Conservation (phyloP, 2,113 vertebrate genomes). For the Perca flavescens region DNA sequence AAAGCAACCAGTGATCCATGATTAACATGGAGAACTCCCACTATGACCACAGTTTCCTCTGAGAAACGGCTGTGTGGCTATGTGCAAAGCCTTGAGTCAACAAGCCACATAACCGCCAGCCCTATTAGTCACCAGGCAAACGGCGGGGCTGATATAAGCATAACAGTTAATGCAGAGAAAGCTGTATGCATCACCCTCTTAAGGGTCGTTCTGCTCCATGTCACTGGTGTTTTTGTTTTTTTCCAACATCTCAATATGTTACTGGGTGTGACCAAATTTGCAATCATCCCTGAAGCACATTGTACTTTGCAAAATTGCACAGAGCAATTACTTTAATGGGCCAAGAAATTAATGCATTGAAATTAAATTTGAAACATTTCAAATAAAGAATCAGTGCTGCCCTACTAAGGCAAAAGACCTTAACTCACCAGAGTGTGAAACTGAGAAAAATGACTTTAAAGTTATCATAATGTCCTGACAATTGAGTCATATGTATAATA, state of each 20-base stretch:
- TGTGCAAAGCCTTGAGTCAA: constrained; percentile 79
- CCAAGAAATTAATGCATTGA: neutral
- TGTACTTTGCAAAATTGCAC: constrained; percentile 10
- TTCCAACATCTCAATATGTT: constrained; percentile 32
- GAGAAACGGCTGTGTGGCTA: constrained; percentile 75
- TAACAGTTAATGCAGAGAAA: constrained; percentile 52
- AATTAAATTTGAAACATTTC: constrained; percentile 1
- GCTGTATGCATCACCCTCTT: constrained; percentile 22
- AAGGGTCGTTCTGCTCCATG: constrained; percentile 18
- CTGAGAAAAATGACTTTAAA: too few relatives aligned
- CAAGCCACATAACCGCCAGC: constrained; percentile 71
- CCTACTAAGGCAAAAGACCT: too few relatives aligned
- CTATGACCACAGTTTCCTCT: constrained; percentile 82
- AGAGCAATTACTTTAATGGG: neutral
- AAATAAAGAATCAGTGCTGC: neutral
- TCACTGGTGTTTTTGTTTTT: constrained; percentile 61
- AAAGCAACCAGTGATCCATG: constrained; percentile 77
- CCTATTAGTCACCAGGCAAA: constrained; percentile 76
- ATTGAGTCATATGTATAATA: too few relatives aligned
- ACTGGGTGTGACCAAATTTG: constrained; percentile 44
- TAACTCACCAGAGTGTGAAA: too few relatives aligned
- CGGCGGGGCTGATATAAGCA: constrained; percentile 39
- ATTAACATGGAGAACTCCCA: constrained; percentile 81
- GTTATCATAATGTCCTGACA: too few relatives aligned
- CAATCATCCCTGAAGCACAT: constrained; percentile 33